Base-by-base conservation (phyloP, 1,140 invertebrate genomes). In the Tetragnatha versicolor region DNA sequence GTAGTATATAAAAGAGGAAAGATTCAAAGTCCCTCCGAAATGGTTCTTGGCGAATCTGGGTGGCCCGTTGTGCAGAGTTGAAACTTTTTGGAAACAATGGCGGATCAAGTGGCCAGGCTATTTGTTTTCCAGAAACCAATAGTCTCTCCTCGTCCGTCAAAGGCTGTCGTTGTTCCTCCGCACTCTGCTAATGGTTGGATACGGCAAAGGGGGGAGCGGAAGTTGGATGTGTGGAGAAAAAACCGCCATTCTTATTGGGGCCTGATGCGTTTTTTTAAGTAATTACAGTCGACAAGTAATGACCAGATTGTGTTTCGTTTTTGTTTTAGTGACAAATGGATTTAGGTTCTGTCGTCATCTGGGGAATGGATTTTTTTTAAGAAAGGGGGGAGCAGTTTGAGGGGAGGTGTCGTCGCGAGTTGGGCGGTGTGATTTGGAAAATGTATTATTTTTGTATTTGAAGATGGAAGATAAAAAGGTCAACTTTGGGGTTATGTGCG, bases 61-160 rank as follows among this genome's bases (percentile, higher is more conserved):
- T 73, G 70, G 70, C 70, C 70, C 33, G 29, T 17, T 39, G n/a
- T 29, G 20, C 7, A 35, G 35, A 63, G 22, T 2, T 10, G 47
- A 70, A 55, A 47, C 29, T 39, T 58, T 49, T 31, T 58, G 35
- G 55, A 73, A 73, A 73, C 70, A 73, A 73, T 73, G 55, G 22
- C 1, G 42, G 53, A 73, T 73, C 70, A 61, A 39, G 61, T 73
- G 70, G 70, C 55, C 20, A 14, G 5, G 37, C 70, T 27, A 73
- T 73, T 73, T 73, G 70, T 73, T 73, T 60, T 58, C 55, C n/a
- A 31, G 70, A 61, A 73, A 42, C 70, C 55, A 73, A 73, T 73
- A 73, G 69, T 33, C 55, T 35, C 35, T 73, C 55, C 51, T 61
- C 55, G 61, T 73, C 61, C 70, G 70, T 73, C 70, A 73, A 61